phyloP scores from a whole-genome alignment of 2,888 invertebrate genomes.

The Strigamia transsilvanica region DNA sequence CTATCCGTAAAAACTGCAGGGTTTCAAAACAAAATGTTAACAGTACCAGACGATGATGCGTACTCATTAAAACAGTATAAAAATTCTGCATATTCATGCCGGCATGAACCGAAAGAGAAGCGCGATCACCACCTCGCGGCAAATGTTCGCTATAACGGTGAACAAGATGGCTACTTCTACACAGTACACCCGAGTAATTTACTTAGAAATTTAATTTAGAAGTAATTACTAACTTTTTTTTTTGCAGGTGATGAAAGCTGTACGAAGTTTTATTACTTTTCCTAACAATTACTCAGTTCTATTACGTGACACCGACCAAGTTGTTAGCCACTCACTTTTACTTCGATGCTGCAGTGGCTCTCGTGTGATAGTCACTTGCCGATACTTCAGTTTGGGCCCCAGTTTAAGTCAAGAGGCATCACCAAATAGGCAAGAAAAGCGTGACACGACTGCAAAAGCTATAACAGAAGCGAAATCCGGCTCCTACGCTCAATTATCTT shows the following conservation, averaged over 20 bases:
- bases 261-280: neutral
- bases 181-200: neutral
- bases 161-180: neutral
- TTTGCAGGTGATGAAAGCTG: neutral
- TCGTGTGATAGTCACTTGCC: neutral
- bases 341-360: neutral
- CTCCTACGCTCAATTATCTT: slow-evolving; percentile 30
- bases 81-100: too few relatives aligned
- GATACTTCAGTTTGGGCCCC: neutral
- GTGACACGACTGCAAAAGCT: neutral
- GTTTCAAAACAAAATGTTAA: too few relatives aligned
- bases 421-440: neutral
- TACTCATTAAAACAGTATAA: too few relatives aligned
- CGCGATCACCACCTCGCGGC: too few relatives aligned
- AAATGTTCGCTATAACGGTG: too few relatives aligned
- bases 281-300: neutral
- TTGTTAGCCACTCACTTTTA: neutral
- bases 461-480: slow-evolving; percentile 1
- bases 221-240: neutral
- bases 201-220: neutral
- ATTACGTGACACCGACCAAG: neutral
- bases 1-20: too few relatives aligned
- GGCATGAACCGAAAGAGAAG: too few relatives aligned
- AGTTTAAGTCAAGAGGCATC: neutral
- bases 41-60: too few relatives aligned